Evolutionary conservation across 2,797 vertebrate species (phyloP).

Genomic region (Rhyacichthys aspro): DNA sequence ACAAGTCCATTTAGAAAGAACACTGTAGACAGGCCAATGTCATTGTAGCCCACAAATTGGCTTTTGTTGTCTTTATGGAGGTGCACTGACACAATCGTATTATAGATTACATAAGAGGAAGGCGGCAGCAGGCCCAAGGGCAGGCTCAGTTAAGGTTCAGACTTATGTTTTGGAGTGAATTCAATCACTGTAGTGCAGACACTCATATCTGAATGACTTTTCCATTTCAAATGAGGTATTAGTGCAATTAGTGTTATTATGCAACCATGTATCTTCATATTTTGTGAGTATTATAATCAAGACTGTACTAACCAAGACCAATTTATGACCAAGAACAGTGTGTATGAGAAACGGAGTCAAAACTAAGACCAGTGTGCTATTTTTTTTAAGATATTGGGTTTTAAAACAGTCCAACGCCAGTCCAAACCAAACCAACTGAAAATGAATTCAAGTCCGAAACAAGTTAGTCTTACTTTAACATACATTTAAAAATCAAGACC

Average conservation of each 20-base stretch:
- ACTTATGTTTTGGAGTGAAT: constrained; percentile 13
- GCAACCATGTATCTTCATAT: not conserved
- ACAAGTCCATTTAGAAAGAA: constrained; percentile 19
- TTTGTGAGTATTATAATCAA: not conserved
- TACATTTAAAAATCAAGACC: too few relatives aligned
- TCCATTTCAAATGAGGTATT: not conserved
- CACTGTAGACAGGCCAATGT: not conserved
- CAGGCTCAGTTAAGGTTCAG: constrained; percentile 18
- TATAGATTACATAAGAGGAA: constrained; percentile 26
- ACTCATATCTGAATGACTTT: not conserved
- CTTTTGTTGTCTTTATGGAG: constrained; percentile 9
- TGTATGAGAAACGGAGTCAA: too few relatives aligned
- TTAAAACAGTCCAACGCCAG: too few relatives aligned
- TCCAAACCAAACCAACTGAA: too few relatives aligned
- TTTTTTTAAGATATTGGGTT: too few relatives aligned
- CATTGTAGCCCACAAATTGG: constrained; percentile 12
- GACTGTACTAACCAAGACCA: too few relatives aligned
- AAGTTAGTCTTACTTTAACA: too few relatives aligned
- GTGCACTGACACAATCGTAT: constrained; percentile 15
- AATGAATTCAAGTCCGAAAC: too few relatives aligned
- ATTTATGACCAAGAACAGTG: too few relatives aligned
- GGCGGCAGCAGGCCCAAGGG: constrained; percentile 8
- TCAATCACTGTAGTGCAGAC: constrained; percentile 7
- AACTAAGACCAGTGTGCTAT: too few relatives aligned
- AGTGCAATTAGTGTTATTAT: not conserved